Conservation (phyloP, 1,140 invertebrate genomes). For the Mactra quadrangularis region DNA sequence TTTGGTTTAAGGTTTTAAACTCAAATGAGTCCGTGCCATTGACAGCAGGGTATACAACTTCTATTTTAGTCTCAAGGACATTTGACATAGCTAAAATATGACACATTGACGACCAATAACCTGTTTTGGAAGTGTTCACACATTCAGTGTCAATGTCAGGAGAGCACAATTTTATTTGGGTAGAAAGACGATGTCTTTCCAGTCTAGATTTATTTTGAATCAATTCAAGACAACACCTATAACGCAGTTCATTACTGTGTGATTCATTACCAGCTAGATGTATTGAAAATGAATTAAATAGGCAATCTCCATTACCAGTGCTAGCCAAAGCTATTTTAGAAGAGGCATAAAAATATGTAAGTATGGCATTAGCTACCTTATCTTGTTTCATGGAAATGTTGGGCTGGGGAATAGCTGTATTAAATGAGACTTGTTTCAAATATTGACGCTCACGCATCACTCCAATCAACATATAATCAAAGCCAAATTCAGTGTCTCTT, state of each 20-base stretch:
- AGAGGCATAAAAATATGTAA: too few species aligned
- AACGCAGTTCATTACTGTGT: slow-evolving; percentile 7
- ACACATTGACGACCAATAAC: not conserved
- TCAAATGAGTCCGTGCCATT: not conserved
- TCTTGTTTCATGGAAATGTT: too few species aligned
- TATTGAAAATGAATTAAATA: slow-evolving; percentile 11
- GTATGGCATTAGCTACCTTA: too few species aligned
- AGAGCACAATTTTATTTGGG: not conserved
- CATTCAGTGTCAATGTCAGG: not conserved
- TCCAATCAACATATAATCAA: too few species aligned
- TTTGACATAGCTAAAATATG: not conserved
- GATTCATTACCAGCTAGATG: not conserved
- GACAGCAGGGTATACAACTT: not conserved
- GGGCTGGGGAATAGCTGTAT: too few species aligned
- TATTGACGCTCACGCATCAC: too few species aligned
- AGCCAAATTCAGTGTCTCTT: too few species aligned
- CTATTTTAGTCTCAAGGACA: not conserved
- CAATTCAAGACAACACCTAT: slow-evolving; percentile 2
- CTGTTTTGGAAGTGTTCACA: not conserved
- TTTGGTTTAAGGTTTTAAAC: not conserved
- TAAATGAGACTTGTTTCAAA: too few species aligned
- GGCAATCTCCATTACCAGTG: slow-evolving; percentile 25
- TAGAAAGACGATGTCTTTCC: not conserved
- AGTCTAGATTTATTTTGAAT: not conserved
- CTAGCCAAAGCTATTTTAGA: too few species aligned